Conservation (phyloP, 30 jellyfish, hydroid and myxozoan genomes). For the Cassiopea xamachana region DNA sequence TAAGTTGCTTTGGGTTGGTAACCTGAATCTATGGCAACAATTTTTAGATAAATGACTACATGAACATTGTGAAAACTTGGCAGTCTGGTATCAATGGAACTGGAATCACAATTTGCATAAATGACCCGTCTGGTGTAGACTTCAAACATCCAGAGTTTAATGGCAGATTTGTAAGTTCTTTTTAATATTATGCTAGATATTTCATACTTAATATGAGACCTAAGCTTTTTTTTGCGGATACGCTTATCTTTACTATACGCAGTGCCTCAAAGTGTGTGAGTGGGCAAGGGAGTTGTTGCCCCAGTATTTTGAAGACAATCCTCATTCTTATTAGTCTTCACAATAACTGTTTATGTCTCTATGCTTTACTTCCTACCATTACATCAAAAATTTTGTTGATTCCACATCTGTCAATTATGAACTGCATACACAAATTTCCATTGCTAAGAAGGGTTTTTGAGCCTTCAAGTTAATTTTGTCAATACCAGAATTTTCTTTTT, state of each 20-base stretch:
- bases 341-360: too few relatives aligned
- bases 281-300: too few relatives aligned
- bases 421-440: background rate
- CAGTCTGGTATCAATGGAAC: constrained; percentile 68
- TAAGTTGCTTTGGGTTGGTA: background rate
- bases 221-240: background rate
- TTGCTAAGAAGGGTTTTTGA: background rate
- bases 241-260: background rate
- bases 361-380: background rate
- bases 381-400: background rate
- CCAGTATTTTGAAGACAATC: too few relatives aligned
- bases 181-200: too few relatives aligned
- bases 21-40: background rate
- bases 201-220: background rate
- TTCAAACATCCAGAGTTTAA: constrained; percentile 22
- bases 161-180: constrained; percentile 48
- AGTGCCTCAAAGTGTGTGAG: too few relatives aligned
- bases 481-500: background rate
- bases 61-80: constrained; percentile 79
- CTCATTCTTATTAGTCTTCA: too few relatives aligned
- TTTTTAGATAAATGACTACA: constrained; percentile 5
- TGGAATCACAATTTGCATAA: constrained; percentile 58
- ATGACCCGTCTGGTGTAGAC: constrained; percentile 51
- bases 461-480: too few relatives aligned
- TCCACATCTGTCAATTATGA: background rate